Base-by-base conservation (phyloP, 2,113 vertebrate species). In the Planiliza haematocheilus region DNA sequence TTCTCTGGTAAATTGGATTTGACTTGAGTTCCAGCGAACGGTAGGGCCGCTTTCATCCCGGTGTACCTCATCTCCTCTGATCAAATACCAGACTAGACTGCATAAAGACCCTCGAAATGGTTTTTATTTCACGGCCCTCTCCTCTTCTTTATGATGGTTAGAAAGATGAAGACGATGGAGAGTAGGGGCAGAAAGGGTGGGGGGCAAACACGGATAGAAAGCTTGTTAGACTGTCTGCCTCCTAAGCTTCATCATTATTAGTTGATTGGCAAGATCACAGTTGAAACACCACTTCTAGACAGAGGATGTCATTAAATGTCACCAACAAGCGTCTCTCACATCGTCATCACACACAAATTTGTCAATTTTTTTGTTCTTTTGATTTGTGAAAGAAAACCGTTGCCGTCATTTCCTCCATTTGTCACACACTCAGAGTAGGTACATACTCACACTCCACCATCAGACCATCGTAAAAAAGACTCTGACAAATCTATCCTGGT, bases 51-150 rank as follows among this genome's bases (percentile, higher is more conserved):
- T 82, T 88, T 86, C 48, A 82, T 84, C 51, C 77, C 8, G 43
- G 14, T n/a, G 48, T 34, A 17, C 58, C 65, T 86, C 63, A 57
- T 83, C 51, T n/a, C 63, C 60, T 69, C 73, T 63, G 61, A 81
- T 79, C 71, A 75, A 59, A 81, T 11, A 57, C 59, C 3, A 58
- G 52, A 69, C 49, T 6, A 21, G 60, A 52, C 55, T 8, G 46
- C 41, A 75, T 63, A 64, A 79, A 81, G 48, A 46, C 51, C 51
- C 53, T 48, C 20, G 2, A 71, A n/a, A 50, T 12, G 0, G 41
- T 50, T 74, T 86, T 82, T 85, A 65, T 86, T 56, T 61, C 51
- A 38, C 8, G 7, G 49, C 53, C 24, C 67, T 64, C 64, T 70
- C 53, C 55, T 37, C 13, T 0, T 62, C 76, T 69, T 74, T 58